Evolutionary conservation across 2,888 invertebrate species (phyloP), one percentile per base, ranked within the genome.

Genomic region (Pyrrhosoma nymphula): DNA sequence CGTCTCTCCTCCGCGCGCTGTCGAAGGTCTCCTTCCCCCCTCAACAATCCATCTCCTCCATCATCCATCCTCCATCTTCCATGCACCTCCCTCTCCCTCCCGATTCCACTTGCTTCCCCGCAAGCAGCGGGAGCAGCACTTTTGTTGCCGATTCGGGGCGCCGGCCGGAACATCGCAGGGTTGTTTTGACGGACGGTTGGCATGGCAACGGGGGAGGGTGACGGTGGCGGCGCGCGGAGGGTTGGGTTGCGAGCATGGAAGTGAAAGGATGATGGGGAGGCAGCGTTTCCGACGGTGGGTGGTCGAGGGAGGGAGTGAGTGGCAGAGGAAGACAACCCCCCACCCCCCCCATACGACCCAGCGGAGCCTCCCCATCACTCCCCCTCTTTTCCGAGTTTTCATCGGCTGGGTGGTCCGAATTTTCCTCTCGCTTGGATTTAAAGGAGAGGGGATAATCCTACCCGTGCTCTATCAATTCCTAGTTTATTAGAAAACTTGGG

Each of bases 121-220:
- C 47, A 47, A 47, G 47, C n/a, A n/a, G n/a, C n/a, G n/a, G 47
- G 4, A 47, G 47, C 47, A 47, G 47, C 35, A 14, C 82, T 82
- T 35, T 82, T 82, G 82, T 82, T 82, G 82, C 82, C 82, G 89
- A 23, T 47, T n/a, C 39, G 23, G 88, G 26, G 35, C 88, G 88
- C 55, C 26, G 55, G 89, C 55, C 55, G 47, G 89, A 56, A n/a
- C 56, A 89, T 89, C 89, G 56, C 55, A 10, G 89, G 89, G 55
- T 89, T 89, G 89, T 89, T 89, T 89, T 89, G 89, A 89, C 89
- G 23, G 89, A 89, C 56, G 56, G 89, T 89, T 89, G 89, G 89
- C 89, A 89, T 89, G 89, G 89, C 89, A 89, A 89, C 89, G 89
- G 47, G 56, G 89, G 3, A 20, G 89, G 26, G n/a, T 12, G 56